Conservation (phyloP, 1,140 invertebrate genomes). For the Cecropterus lyciades region DNA sequence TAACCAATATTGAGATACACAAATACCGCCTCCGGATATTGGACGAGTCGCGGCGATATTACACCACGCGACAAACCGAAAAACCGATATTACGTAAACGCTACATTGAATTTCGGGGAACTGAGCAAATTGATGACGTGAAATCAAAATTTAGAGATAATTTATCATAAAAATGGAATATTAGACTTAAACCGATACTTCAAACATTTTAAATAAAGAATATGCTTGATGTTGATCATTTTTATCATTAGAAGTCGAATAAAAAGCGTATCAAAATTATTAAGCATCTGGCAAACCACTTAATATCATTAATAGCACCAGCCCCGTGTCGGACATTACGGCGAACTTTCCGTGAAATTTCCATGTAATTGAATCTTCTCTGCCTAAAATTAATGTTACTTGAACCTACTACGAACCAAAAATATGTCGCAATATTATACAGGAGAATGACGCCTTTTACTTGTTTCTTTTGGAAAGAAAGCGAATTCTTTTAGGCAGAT, state of each 20-base stretch:
- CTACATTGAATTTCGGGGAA: constrained; percentile 67
- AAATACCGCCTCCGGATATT: constrained; percentile 13
- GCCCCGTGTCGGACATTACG: constrained; percentile 15
- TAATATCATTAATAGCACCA: constrained; percentile 21
- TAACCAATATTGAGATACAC: constrained; percentile 2
- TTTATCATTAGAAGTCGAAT: constrained; percentile 3
- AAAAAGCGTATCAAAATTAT: constrained; percentile 9
- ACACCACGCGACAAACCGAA: constrained; percentile 65
- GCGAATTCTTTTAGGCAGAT: too few relatives aligned
- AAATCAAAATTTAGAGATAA: constrained; percentile 10
- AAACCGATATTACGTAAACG: constrained; percentile 75
- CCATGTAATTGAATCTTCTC: constrained; percentile 27
- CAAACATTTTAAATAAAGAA: neutral
- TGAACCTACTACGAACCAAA: neutral
- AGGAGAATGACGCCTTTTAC: neutral
- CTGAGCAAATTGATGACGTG: constrained; percentile 38
- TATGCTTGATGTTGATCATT: neutral
- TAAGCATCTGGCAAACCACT: constrained; percentile 18
- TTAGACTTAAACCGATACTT: too few relatives aligned
- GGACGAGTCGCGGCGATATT: constrained; percentile 46
- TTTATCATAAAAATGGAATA: too few relatives aligned
- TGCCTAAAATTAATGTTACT: constrained; percentile 14
- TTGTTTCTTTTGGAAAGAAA: too few relatives aligned
- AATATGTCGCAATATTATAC: constrained; percentile 8
- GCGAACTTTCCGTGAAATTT: constrained; percentile 29